Evolutionary conservation across 2,113 vertebrate species (phyloP).

Genomic region (Osmerus mordax): DNA sequence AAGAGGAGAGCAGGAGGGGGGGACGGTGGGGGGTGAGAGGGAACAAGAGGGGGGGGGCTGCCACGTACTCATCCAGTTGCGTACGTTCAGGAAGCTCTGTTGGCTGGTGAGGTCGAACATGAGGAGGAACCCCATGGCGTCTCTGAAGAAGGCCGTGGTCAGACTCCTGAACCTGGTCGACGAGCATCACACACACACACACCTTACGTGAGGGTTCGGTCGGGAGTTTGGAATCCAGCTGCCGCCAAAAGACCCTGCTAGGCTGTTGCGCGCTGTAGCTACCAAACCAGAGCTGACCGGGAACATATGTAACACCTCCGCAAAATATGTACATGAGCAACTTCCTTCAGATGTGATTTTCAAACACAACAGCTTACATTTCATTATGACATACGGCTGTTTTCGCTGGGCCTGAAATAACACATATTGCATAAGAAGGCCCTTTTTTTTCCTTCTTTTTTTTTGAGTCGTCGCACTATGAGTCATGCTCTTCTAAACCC

Average conservation of each 20-base stretch:
- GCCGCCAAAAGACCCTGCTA: too few relatives aligned
- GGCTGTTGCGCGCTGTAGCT: too few relatives aligned
- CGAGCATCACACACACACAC: background rate
- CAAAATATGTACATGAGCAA: too few relatives aligned
- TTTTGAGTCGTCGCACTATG: background rate
- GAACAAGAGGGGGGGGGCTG: too few relatives aligned
- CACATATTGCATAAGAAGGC: background rate
- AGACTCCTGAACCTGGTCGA: slow-evolving; percentile 79
- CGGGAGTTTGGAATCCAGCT: too few relatives aligned
- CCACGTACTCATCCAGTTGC: slow-evolving; percentile 96
- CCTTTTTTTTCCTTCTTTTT: background rate
- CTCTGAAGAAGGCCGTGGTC: slow-evolving; percentile 93
- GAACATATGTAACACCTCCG: too few relatives aligned
- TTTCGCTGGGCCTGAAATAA: slow-evolving; percentile 10
- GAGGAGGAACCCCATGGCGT: slow-evolving; percentile 94
- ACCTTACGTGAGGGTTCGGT: background rate
- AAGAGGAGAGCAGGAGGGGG: too few relatives aligned
- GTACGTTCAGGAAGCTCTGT: slow-evolving; percentile 94
- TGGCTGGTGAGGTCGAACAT: slow-evolving; percentile 97
- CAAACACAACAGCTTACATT: background rate
- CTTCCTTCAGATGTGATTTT: background rate
- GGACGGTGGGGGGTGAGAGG: too few relatives aligned
- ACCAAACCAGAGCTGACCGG: too few relatives aligned
- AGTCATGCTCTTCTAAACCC: slow-evolving; percentile 15
- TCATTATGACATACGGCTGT: background rate